phyloP scores from a whole-genome alignment of 2,113 vertebrate genomes.

The Eclectus roratus region DNA sequence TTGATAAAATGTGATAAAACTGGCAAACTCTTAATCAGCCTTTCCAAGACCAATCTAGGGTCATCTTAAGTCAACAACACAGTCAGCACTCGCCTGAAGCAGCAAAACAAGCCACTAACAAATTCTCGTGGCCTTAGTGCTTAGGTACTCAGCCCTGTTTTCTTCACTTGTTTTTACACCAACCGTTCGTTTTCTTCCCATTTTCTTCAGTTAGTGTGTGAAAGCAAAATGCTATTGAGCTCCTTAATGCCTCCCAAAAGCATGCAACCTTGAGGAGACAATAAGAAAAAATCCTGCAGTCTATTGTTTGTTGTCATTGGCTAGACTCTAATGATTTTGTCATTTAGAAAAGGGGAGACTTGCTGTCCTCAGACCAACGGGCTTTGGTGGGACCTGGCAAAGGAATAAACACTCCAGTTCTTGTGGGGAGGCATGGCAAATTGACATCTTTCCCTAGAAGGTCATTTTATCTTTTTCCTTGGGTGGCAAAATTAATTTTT shows the following conservation, averaged over 20 bases:
- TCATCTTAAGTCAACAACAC: not conserved
- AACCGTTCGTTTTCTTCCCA: not conserved
- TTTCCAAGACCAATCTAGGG: not conserved
- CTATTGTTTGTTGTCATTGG: not conserved
- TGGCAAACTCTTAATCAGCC: not conserved
- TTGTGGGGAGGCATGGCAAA: not conserved
- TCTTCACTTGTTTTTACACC: not conserved
- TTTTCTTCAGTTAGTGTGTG: not conserved
- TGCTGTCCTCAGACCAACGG: not conserved
- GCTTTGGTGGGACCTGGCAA: not conserved
- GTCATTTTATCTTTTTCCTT: not conserved
- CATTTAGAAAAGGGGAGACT: not conserved
- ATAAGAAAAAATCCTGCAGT: not conserved
- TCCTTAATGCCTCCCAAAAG: not conserved
- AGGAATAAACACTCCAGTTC: not conserved
- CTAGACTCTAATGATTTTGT: not conserved
- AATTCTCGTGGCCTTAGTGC: not conserved
- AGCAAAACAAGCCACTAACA: not conserved
- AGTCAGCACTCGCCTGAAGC: not conserved
- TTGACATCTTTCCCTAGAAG: not conserved
- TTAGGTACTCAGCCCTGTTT: not conserved
- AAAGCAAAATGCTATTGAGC: not conserved
- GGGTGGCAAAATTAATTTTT: not conserved
- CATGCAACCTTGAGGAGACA: not conserved
- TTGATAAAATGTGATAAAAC: not conserved